phyloP scores from a whole-genome alignment of 2,888 invertebrate genomes.

The Monoplex corrugatus region DNA sequence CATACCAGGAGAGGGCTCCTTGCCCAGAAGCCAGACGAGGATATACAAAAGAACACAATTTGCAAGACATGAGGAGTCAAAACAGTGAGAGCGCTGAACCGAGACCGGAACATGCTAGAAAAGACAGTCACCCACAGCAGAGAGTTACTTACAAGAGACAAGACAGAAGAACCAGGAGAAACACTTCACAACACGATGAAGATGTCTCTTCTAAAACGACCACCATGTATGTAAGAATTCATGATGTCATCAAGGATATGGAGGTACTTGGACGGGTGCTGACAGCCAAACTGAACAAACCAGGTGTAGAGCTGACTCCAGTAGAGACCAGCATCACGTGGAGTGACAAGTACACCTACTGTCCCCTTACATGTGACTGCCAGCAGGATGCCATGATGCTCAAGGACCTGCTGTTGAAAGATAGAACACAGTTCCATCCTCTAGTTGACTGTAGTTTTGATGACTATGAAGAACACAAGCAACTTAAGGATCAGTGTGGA shows the following conservation, averaged over 20 bases:
- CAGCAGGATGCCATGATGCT: background rate
- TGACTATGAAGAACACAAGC: background rate
- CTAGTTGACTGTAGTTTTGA: background rate
- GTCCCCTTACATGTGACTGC: slow-evolving; percentile 11
- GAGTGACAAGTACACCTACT: slow-evolving; percentile 8
- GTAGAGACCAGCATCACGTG: background rate
- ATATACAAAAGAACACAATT: background rate
- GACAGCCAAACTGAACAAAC: background rate
- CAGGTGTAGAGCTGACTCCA: background rate
- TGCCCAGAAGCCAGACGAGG: background rate
- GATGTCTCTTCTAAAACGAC: background rate
- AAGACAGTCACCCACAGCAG: background rate
- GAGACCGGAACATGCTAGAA: background rate
- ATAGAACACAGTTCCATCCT: background rate
- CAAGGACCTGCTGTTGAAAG: background rate
- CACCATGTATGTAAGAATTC: slow-evolving; percentile 10
- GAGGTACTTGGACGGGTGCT: background rate
- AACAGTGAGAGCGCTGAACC: background rate
- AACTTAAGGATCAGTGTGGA: background rate
- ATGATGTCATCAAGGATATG: background rate
- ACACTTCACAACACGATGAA: background rate
- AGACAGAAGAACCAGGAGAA: background rate
- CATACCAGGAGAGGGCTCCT: background rate
- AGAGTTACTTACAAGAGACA: background rate
- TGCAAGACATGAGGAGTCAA: background rate